A percentile compares a stretch with the other conserved stretches of the same genome.
These are phyloP conservation scores for Drosophila athabasca DNA, from an alignment of 1,140 invertebrate genomes.

Conservation along the genomic window DNA sequence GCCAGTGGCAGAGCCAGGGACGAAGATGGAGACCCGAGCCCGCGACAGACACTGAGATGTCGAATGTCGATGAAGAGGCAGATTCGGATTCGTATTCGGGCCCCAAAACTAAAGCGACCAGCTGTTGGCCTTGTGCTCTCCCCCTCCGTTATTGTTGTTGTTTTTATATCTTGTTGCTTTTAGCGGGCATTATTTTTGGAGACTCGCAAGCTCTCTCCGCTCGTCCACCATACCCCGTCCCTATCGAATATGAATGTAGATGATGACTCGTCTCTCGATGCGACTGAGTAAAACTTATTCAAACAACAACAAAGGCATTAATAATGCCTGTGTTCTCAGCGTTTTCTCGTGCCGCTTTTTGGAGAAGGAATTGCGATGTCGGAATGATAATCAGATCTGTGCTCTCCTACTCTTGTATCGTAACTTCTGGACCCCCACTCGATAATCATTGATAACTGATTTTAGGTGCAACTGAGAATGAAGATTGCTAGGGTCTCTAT, in stretches of 20 bases:
- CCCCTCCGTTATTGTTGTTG: conserved; percentile 9
- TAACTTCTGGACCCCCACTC: background rate
- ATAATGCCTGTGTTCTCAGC: conserved; percentile 37
- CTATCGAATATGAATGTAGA: conserved; percentile 15
- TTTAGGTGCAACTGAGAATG: conserved; percentile 35
- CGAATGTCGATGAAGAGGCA: conserved; percentile 46
- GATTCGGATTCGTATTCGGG: conserved; percentile 40
- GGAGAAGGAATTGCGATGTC: conserved; percentile 34
- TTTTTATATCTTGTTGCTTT: background rate
- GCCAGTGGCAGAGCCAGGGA: conserved; percentile 19
- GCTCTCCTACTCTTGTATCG: conserved; percentile 3
- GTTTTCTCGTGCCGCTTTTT: conserved; percentile 21
- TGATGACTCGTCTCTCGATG: conserved; percentile 37
- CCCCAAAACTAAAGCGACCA: conserved; percentile 42
- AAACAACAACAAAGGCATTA: conserved; percentile 51
- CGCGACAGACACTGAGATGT: conserved; percentile 23
- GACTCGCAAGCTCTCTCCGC: conserved; percentile 32
- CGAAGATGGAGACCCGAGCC: conserved; percentile 7
- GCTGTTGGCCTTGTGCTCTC: conserved; percentile 47
- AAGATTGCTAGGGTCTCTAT: conserved; percentile 20
- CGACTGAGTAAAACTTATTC: conserved; percentile 53
- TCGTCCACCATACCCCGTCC: too few species aligned
- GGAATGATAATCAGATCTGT: conserved; percentile 28
- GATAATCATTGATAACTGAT: conserved; percentile 32
- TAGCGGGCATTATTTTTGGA: conserved; percentile 46